Base-by-base conservation (phyloP, 2,113 vertebrate genomes). In the Rhinopithecus roxellana region DNA sequence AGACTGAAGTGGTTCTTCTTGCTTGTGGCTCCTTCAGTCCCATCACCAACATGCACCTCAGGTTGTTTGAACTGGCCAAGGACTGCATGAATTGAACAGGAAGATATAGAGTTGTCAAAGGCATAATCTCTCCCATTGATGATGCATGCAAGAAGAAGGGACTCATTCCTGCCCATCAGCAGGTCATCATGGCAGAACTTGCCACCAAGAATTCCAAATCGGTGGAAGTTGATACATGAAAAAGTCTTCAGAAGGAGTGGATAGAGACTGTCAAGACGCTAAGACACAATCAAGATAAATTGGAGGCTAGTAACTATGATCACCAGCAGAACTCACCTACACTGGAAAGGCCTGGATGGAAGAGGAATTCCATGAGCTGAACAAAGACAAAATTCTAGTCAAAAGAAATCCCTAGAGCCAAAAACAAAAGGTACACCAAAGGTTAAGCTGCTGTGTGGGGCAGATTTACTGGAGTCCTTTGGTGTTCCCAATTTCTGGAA, bases 11-110 rank as follows among this genome's bases (percentile, higher is more conserved):
- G 82, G 98, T 99, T 0, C 98, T 99, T 70, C 98, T 99, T 94
- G 98, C 99, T 18, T 99, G 99, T 50, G 99, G 99, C 0, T 99
- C 99, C 93, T 99, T 99, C 98, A 99, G 99, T 86, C 99, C 99
- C 5, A 99, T 99, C 93, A 99, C 99, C 97, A 99, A 99, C 98
- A 99, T 99, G 99, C 99, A 99, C 96, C 98, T 99, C 77, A 98
- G 99, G 89, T 98, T 99, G 84, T 99, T 99, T 98, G 99, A 99
- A 97, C 98, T 99, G 97, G 99, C 99, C 2, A 99, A 98, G 45
- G 99, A 99, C 98, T 97, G 99, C 91, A 97, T 99, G 81, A 98
- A 99, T 10, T 99, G 99, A 78, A 99, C 99, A 98, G 99, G 99
- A 95, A 99, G 98, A 94, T 99, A 99, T 93, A 98, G 81, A 96